Percentiles rank a stretch among this genome's conserved stretches.
These are phyloP conservation scores for Amphiura filiformis DNA, from an alignment of 35 echinoderm and acorn worm genomes.

Conservation along the genomic window DNA sequence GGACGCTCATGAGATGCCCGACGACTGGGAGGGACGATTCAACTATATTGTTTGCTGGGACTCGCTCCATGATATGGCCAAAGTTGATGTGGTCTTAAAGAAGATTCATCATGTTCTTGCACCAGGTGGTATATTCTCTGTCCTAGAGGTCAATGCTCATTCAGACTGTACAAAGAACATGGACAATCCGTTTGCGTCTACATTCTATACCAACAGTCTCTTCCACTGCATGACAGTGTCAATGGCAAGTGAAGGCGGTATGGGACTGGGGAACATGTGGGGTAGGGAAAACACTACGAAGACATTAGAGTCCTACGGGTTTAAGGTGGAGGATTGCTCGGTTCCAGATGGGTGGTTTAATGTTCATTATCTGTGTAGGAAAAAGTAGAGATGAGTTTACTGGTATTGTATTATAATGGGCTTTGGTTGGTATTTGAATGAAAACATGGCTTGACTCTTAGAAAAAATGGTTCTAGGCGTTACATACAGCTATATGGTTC, in stretches of 20 bases:
- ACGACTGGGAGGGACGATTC: conserved; percentile 64
- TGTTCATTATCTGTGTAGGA: conserved; percentile 80
- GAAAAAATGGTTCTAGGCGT: no score
- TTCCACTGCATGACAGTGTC: conserved; percentile 97
- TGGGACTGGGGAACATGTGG: conserved; percentile 93
- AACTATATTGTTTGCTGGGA: conserved; percentile 80
- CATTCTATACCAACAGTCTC: conserved; percentile 92
- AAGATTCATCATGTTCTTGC: conserved; percentile 61
- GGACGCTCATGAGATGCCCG: conserved; percentile 82
- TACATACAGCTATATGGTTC: no score
- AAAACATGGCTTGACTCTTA: no score
- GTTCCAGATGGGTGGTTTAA: conserved; percentile 83
- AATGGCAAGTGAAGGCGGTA: conserved; percentile 48
- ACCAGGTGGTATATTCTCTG: conserved; percentile 58
- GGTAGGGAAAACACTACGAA: conserved; percentile 58
- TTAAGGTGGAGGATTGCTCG: conserved; percentile 44
- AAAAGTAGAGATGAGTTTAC: neutral
- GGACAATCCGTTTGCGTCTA: conserved; percentile 84
- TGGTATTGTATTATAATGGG: no score
- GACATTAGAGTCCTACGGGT: conserved; percentile 50
- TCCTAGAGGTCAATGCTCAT: conserved; percentile 87
- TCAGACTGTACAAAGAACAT: conserved; percentile 79
- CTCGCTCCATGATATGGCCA: conserved; percentile 94
- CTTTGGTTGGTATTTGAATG: no score
- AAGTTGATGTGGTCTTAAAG: conserved; percentile 57